Evolutionary conservation across 2,888 invertebrate species (phyloP).

Genomic region (Mellilla xanthometata): DNA sequence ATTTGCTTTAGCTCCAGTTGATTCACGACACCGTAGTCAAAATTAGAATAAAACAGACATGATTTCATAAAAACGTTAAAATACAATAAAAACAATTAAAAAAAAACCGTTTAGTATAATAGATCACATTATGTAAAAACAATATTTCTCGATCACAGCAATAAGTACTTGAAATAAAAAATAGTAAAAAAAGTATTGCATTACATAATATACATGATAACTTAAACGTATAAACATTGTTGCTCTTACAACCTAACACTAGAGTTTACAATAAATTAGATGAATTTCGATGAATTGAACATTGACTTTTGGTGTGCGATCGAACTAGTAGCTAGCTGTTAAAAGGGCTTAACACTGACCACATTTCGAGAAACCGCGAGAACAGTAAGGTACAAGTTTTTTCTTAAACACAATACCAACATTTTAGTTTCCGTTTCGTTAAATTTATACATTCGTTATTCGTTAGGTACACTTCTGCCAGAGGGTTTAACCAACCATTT

Average conservation of each 20-base stretch:
- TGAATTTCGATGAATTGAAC: background rate
- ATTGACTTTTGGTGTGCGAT: conserved; percentile 17
- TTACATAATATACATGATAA: conserved; percentile 37
- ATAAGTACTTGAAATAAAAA: conserved; percentile 49
- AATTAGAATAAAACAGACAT: conserved; percentile 7
- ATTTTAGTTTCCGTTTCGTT: no score
- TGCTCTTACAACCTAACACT: conserved; percentile 43
- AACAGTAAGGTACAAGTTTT: no score
- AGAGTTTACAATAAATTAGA: conserved; percentile 18
- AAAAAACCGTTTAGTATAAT: conserved; percentile 50
- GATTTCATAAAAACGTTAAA: conserved; percentile 9
- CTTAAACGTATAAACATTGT: conserved; percentile 43
- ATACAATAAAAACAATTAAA: conserved; percentile 28
- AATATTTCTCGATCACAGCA: no score
- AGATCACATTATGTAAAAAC: conserved; percentile 47
- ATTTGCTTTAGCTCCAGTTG: conserved; percentile 45
- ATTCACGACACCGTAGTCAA: conserved; percentile 57
- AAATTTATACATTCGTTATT: no score
- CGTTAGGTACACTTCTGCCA: no score
- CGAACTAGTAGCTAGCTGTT: background rate
- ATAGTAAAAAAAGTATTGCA: conserved; percentile 24
- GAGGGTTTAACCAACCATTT: no score
- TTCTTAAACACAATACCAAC: no score
- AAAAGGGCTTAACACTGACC: no score
- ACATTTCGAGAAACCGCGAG: no score